A percentile compares a stretch with the other conserved stretches of the same genome.
Conservation (phyloP, 2,797 vertebrate species). For the Graptemys geographica region DNA sequence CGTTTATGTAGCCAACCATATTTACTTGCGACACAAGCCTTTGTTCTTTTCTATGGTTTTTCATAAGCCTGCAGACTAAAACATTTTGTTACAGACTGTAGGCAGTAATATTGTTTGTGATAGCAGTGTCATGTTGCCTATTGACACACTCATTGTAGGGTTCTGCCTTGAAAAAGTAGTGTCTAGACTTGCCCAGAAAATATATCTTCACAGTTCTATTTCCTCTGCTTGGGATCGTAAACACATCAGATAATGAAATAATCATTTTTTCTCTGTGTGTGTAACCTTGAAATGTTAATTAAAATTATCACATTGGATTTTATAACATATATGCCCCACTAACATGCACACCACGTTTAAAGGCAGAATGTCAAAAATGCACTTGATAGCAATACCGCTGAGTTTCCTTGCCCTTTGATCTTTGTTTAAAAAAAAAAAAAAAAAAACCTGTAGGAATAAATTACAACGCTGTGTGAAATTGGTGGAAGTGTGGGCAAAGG, state of each 20-base stretch:
- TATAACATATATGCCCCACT: neutral
- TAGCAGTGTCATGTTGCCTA: neutral
- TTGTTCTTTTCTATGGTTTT: neutral
- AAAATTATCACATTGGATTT: neutral
- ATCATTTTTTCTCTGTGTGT: neutral
- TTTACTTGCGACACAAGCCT: neutral
- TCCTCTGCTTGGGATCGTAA: neutral
- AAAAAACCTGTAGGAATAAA: neutral
- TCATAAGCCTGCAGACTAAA: neutral
- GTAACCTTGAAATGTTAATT: neutral
- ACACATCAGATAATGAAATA: neutral
- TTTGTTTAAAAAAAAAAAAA: neutral
- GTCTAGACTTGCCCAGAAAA: neutral
- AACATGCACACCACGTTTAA: neutral
- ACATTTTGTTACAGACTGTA: slow-evolving; percentile 9
- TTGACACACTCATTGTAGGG: neutral
- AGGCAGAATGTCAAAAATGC: neutral
- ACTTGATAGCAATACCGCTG: neutral
- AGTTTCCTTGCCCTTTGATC: neutral
- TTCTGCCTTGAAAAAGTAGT: neutral
- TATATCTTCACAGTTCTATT: neutral
- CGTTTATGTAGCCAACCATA: neutral
- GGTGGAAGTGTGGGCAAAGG: neutral
- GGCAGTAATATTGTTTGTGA: neutral
- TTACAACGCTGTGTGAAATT: neutral